phyloP scores from a whole-genome alignment of 2,888 invertebrate species.

The Phaonia tiefii region DNA sequence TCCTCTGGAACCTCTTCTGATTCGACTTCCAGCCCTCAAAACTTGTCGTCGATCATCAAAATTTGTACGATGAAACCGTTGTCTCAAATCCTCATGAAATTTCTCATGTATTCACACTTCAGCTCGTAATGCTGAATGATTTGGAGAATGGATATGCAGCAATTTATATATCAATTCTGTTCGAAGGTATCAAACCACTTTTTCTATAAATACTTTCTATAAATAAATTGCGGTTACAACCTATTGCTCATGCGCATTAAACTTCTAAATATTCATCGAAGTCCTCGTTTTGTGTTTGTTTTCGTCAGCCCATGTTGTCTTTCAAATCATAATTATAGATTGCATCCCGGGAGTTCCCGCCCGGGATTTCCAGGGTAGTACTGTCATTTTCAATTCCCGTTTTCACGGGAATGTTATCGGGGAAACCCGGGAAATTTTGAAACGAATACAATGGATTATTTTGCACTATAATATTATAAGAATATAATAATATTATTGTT shows the following conservation, averaged over 20 bases:
- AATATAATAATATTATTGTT: no score
- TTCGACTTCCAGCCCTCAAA: neutral
- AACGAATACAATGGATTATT: no score
- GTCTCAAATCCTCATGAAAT: conserved; percentile 10
- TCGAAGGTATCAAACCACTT: conserved; percentile 30
- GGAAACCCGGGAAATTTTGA: no score
- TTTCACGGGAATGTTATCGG: no score
- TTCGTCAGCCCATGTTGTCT: conserved; percentile 42
- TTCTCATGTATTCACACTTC: conserved; percentile 34
- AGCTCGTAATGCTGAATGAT: conserved; percentile 10
- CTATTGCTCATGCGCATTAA: conserved; percentile 32
- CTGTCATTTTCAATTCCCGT: no score
- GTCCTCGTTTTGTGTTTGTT: no score
- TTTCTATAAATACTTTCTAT: conserved; percentile 39
- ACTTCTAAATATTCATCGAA: conserved; percentile 46
- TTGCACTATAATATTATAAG: no score
- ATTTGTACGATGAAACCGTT: neutral
- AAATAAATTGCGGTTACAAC: conserved; percentile 3
- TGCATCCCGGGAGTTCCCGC: no score
- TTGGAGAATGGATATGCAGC: neutral
- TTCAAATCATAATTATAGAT: no score
- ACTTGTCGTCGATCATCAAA: neutral
- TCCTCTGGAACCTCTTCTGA: neutral
- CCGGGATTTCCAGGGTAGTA: no score
- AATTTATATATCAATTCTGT: conserved; percentile 9